Evolutionary conservation across 2,113 vertebrate genomes (phyloP), one percentile per base, ranked within the genome.

Genomic region (Montifringilla adamsi): DNA sequence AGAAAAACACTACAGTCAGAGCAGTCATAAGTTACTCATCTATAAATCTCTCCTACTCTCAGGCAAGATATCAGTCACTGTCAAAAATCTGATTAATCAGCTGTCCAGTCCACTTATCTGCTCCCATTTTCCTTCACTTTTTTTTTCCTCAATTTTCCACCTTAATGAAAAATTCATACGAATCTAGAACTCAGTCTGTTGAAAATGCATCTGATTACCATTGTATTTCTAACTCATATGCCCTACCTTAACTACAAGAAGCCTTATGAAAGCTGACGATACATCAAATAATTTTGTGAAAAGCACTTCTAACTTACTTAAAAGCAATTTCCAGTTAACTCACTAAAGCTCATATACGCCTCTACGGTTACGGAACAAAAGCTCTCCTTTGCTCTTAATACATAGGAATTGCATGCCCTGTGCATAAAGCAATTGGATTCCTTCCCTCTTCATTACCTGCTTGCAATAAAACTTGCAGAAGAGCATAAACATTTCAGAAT

Each of bases 351-450:
- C 95, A 77, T 73, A 94, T 26, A 95, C 2, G 6, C 43, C 68
- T 94, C 39, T 87, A 74, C 7, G n/a, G 72, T 91, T 94, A 95
- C 85, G 95, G 95, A 97, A 94, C 52, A 84, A 93, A 96, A 96
- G 84, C 35, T 60, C 84, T 96, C 41, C 84, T 96, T 95, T 91
- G 78, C 86, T 95, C 86, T 97, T 91, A 96, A 96, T 97, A 98
- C 91, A 87, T 41, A 85, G 89, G 31, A 97, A 98, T 94, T 94
- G 74, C 85, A 97, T 89, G 94, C 62, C 88, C 76, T 95, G 94
- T 95, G 93, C 86, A 97, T 96, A 94, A 98, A 97, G 90, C 96
- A 98, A 98, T 92, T 98, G 93, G 83, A 97, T 97, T 97, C 95
- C 91, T 95, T 96, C 87, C 50, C 68, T 93, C 85, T 96, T 93